Conservation (phyloP, 2,888 invertebrate genomes). For the Pseudococcus longispinus region DNA sequence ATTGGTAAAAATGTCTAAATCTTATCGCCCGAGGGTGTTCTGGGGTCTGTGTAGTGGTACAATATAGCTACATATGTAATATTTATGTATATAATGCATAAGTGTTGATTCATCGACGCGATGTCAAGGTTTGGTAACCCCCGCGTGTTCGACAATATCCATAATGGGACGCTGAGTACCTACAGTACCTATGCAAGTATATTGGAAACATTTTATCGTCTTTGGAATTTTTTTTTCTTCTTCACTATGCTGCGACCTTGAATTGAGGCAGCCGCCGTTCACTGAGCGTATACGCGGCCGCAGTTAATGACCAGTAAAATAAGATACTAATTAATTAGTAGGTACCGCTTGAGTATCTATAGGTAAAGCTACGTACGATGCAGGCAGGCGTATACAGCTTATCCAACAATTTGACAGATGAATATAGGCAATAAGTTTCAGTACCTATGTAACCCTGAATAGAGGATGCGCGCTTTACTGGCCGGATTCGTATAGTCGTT, state of each 20-base stretch:
- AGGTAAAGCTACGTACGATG: no score
- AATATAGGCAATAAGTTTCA: slow-evolving; percentile 27
- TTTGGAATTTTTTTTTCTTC: slow-evolving; percentile 37
- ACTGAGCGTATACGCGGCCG: neutral
- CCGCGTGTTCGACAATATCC: slow-evolving; percentile 49
- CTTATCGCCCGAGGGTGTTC: neutral
- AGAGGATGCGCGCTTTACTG: slow-evolving; percentile 7
- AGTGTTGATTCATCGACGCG: slow-evolving; percentile 29
- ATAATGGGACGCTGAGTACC: neutral
- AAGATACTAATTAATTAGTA: slow-evolving; percentile 55
- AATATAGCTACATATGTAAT: no score
- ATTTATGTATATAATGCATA: neutral
- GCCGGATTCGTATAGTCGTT: neutral
- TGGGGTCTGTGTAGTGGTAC: neutral
- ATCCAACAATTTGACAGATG: slow-evolving; percentile 35
- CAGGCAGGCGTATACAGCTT: neutral
- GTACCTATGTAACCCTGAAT: neutral
- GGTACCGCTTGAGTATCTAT: neutral
- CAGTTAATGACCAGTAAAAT: slow-evolving; percentile 54
- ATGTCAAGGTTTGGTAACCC: slow-evolving; percentile 55
- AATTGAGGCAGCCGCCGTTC: neutral
- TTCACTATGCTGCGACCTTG: slow-evolving; percentile 18
- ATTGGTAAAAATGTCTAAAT: slow-evolving; percentile 1
- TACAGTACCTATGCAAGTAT: neutral
- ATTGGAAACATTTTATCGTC: slow-evolving; percentile 43